Percentiles rank a stretch among this genome's conserved stretches.
phyloP scores from a whole-genome alignment of 2,113 vertebrate genomes.

The Sorex araneus region DNA sequence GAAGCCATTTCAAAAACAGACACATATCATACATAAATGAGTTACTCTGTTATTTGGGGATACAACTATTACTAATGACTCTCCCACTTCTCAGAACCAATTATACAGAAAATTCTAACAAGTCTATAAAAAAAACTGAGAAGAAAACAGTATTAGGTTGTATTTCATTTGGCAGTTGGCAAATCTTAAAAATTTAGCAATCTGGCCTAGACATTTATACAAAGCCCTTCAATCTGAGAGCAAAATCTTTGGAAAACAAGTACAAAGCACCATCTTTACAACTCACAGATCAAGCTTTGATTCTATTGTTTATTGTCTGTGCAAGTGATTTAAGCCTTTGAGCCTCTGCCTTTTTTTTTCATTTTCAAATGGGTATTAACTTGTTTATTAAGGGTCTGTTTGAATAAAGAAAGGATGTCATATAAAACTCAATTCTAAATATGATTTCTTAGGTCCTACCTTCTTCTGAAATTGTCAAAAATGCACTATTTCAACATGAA shows the following conservation, averaged over 20 bases:
- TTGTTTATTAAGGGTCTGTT: background rate
- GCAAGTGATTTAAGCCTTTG: background rate
- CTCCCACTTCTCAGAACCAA: conserved; percentile 54
- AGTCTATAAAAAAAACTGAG: background rate
- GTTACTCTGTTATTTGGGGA: conserved; percentile 43
- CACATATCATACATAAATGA: background rate
- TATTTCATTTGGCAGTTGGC: background rate
- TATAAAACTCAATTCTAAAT: background rate
- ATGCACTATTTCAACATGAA: background rate
- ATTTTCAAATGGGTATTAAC: conserved; percentile 20
- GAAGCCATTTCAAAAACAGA: conserved; percentile 16
- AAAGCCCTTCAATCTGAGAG: background rate
- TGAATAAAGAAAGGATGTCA: background rate
- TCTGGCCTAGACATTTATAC: background rate
- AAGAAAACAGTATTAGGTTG: background rate
- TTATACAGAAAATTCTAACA: conserved; percentile 60
- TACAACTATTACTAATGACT: conserved; percentile 39
- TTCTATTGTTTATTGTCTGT: background rate
- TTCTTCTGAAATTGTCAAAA: background rate
- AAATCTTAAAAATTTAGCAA: background rate
- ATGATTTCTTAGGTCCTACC: background rate
- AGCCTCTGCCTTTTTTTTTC: background rate
- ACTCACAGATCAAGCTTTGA: background rate
- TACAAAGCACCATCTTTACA: background rate
- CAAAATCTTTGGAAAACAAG: background rate